These are phyloP conservation scores for Elgonia sp. DNA, from an alignment of 2,888 invertebrate genomes.

Conservation along the genomic window DNA sequence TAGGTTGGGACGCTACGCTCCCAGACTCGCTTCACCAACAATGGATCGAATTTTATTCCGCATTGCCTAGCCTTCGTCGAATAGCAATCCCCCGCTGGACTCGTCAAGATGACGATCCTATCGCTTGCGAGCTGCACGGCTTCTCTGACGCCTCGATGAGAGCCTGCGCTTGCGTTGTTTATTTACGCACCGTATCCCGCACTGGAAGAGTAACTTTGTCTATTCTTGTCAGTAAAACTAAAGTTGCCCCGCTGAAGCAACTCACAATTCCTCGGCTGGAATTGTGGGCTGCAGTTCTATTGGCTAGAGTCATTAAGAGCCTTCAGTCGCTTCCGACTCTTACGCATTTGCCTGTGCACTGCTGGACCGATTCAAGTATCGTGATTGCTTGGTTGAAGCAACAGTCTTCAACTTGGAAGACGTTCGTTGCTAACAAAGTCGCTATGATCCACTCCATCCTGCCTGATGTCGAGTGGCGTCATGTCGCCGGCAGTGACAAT, in stretches of 20 bases:
- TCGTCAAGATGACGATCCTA: too few relatives aligned
- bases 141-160: too few relatives aligned
- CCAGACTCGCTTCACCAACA: too few relatives aligned
- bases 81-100: too few relatives aligned
- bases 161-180: too few relatives aligned
- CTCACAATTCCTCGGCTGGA: neutral
- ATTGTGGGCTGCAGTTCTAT: conserved; percentile 2
- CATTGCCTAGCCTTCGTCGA: too few relatives aligned
- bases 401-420: neutral
- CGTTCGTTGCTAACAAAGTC: conserved; percentile 4
- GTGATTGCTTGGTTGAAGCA: conserved; percentile 7
- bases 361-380: conserved; percentile 15
- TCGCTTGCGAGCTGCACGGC: too few relatives aligned
- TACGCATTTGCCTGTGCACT: neutral
- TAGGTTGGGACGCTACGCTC: too few relatives aligned
- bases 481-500: neutral
- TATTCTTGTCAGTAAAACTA: neutral
- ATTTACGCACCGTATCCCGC: too few relatives aligned
- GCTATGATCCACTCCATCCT: neutral
- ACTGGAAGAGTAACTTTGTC: too few relatives aligned
- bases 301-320: neutral
- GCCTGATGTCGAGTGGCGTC: neutral
- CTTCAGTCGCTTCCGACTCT: too few relatives aligned
- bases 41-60: too few relatives aligned
- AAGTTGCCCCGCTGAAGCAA: neutral